Percentiles rank a stretch among this genome's conserved stretches.
These are phyloP conservation scores for Hipposideros larvatus DNA, from an alignment of 2,797 vertebrate genomes.

Conservation along the genomic window DNA sequence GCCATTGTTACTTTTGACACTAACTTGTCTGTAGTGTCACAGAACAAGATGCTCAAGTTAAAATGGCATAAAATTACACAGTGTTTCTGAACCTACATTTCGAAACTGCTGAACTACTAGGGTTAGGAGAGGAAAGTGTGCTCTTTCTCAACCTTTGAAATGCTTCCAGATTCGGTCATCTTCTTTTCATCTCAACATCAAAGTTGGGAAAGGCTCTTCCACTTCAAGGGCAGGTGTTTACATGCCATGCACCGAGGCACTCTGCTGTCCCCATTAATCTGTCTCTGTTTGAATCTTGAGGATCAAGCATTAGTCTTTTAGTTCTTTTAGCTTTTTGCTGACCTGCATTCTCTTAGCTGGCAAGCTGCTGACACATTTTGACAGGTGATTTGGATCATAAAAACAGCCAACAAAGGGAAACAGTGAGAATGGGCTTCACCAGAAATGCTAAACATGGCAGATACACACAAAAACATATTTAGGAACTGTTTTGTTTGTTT, in stretches of 20 bases:
- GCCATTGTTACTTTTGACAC: not conserved
- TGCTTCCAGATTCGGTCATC: slow-evolving; percentile 62
- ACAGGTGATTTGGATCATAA: slow-evolving; percentile 33
- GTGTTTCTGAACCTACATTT: slow-evolving; percentile 34
- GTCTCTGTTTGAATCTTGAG: not conserved
- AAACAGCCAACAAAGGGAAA: not conserved
- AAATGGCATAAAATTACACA: slow-evolving; percentile 41
- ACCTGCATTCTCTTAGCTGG: not conserved
- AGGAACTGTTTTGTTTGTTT: not conserved
- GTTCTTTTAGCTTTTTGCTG: slow-evolving; percentile 52
- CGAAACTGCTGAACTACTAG: not conserved
- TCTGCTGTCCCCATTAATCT: slow-evolving; percentile 36
- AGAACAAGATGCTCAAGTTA: slow-evolving; percentile 42
- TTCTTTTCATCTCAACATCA: slow-evolving; percentile 72
- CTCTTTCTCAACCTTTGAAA: slow-evolving; percentile 68
- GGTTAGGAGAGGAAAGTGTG: not conserved
- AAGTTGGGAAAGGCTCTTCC: slow-evolving; percentile 68
- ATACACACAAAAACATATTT: not conserved
- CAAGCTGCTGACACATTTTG: not conserved
- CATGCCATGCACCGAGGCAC: not conserved
- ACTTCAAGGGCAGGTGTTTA: not conserved
- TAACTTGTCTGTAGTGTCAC: not conserved
- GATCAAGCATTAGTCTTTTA: not conserved
- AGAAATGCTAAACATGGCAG: not conserved
- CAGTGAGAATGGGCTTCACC: not conserved